These are phyloP conservation scores for Clunio marinus DNA, from an alignment of 2,888 invertebrate species.

Conservation along the genomic window DNA sequence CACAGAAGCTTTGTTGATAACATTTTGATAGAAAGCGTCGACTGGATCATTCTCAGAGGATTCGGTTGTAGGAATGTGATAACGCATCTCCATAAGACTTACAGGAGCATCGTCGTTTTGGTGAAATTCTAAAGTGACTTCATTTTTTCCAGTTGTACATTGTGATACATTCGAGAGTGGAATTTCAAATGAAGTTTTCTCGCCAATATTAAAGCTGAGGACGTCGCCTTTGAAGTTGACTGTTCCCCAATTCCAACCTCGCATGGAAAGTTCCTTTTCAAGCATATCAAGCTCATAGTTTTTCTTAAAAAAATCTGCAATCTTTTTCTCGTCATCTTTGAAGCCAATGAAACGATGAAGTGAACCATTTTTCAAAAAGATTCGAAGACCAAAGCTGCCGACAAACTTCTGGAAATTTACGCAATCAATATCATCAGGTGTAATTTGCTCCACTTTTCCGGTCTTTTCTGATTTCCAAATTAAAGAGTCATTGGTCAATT, in stretches of 20 bases:
- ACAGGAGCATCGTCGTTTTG: constrained; percentile 98
- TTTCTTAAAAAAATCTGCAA: constrained; percentile 80
- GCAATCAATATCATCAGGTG: constrained; percentile 77
- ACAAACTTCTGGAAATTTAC: constrained; percentile 92
- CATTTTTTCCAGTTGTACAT: constrained; percentile 93
- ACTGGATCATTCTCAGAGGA: constrained; percentile 86
- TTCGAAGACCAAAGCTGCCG: constrained; percentile 81
- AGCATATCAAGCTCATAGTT: constrained; percentile 82
- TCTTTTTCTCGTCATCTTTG: constrained; percentile 91
- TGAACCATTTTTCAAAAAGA: constrained; percentile 85
- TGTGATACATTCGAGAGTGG: constrained; percentile 94
- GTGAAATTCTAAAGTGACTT: constrained; percentile 97
- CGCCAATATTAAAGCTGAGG: constrained; percentile 77
- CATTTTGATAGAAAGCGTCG: constrained; percentile 94
- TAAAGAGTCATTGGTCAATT: constrained; percentile 85
- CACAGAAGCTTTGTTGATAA: constrained; percentile 95
- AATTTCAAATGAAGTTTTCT: constrained; percentile 88
- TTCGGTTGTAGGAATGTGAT: constrained; percentile 92
- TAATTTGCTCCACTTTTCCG: constrained; percentile 90
- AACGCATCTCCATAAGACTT: constrained; percentile 94
- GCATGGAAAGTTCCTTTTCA: constrained; percentile 87
- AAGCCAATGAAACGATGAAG: constrained; percentile 92
- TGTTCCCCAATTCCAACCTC: constrained; percentile 99
- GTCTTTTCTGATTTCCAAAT: constrained; percentile 94
- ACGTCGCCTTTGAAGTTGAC: constrained; percentile 88